These are phyloP conservation scores for Pseudomugil gertrudae DNA, from an alignment of 2,797 vertebrate genomes.

Conservation along the genomic window DNA sequence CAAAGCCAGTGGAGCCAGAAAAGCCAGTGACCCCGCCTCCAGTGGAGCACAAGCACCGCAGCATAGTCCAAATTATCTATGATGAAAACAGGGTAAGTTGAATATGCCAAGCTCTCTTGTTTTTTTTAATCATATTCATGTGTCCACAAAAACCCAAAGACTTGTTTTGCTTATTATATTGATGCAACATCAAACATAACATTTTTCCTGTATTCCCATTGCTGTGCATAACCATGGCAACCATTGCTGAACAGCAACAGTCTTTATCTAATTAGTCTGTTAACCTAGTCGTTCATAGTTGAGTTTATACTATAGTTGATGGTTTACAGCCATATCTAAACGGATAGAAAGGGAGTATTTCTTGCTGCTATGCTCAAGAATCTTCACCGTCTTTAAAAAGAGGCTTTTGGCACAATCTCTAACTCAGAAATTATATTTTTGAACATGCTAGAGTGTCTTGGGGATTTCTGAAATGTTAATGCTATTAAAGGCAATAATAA, in stretches of 20 bases:
- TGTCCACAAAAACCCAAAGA: neutral
- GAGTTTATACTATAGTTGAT: conserved; percentile 8
- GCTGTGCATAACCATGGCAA: conserved; percentile 7
- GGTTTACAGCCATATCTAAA: neutral
- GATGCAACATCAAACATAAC: neutral
- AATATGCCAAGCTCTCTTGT: conserved; percentile 1
- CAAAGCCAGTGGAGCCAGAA: conserved; percentile 97
- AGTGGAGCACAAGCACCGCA: conserved; percentile 98
- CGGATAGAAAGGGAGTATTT: conserved; percentile 14
- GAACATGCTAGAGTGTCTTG: conserved; percentile 1
- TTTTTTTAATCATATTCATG: neutral
- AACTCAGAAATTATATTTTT: neutral
- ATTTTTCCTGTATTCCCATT: conserved; percentile 4
- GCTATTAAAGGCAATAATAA: conserved; percentile 10
- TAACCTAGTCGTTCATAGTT: conserved; percentile 8
- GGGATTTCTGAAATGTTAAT: conserved; percentile 10
- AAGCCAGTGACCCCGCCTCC: conserved; percentile 96
- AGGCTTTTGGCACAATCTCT: neutral
- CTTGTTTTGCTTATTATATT: conserved; percentile 5
- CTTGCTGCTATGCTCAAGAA: neutral
- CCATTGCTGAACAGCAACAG: neutral
- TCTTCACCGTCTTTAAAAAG: neutral
- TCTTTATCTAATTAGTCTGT: conserved; percentile 6
- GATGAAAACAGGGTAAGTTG: conserved; percentile 95
- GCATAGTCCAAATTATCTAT: conserved; percentile 99